Evolutionary conservation across 1,140 invertebrate species (phyloP).

Genomic region (Megalonaias nervosa): DNA sequence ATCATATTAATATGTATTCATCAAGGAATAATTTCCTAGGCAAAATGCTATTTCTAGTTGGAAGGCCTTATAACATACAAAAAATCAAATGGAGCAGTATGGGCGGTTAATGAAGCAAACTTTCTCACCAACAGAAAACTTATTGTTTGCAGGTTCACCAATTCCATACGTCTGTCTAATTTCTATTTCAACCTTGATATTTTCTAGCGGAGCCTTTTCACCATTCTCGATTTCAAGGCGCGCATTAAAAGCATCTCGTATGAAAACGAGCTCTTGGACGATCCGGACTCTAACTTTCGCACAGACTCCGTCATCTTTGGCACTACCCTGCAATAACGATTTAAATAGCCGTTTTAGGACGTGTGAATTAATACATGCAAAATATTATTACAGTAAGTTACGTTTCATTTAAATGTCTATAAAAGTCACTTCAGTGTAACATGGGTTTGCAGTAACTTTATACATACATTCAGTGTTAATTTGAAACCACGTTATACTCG

Average conservation of each 20-base stretch:
- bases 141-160: conserved; percentile 11
- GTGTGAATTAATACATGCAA: neutral
- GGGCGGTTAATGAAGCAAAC: neutral
- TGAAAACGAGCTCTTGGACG: conserved; percentile 43
- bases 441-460: too few species aligned
- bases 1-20: too few species aligned
- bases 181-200: conserved; percentile 24
- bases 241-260: conserved; percentile 44
- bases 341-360: too few species aligned
- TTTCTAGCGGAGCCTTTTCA: conserved; percentile 23
- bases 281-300: conserved; percentile 48
- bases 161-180: conserved; percentile 26
- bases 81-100: neutral
- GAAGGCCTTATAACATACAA: neutral
- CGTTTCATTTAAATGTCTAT: too few species aligned
- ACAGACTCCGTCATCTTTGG: conserved; percentile 44
- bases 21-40: neutral
- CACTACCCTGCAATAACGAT: neutral
- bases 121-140: conserved; percentile 43
- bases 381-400: neutral
- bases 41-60: neutral
- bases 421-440: too few species aligned
- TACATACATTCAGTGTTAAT: too few species aligned
- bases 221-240: conserved; percentile 47
- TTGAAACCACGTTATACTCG: too few species aligned